Evolutionary conservation across 2,113 vertebrate species (phyloP), one percentile per base, ranked within the genome.

Genomic region (Megaceryle torquata): DNA sequence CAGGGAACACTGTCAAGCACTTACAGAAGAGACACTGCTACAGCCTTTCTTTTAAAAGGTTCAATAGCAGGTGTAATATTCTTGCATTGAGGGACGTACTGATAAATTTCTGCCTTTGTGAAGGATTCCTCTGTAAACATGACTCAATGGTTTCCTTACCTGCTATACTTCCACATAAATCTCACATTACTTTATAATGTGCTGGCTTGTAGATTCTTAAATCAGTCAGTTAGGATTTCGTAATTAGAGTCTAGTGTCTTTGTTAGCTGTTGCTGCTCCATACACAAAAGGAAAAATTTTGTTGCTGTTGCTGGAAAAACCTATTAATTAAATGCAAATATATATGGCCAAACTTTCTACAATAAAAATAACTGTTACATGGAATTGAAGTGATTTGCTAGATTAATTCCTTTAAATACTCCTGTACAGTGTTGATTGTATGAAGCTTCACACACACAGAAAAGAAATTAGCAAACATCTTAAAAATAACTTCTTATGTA

Each of bases 191-290:
- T 86, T 75, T 33, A 88, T 76, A 96, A 92, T 3, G 10, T 4
- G 16, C 77, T 82, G n/a, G 53, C 67, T 75, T 37, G 50, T 31
- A 57, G 80, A 64, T 89, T 85, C 84, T 86, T 64, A 95, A 86
- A 91, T 89, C 84, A 95, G 63, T 74, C 79, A 90, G 53, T 81
- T 63, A 95, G 71, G 29, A 92, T 86, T 82, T 95, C 68, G 61
- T 80, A 93, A 97, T 86, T 94, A 43, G 53, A 94, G 56, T 33
- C 77, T 26, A 41, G 63, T 89, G 85, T 93, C 92, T 96, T 96
- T 96, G 96, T 93, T 91, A 92, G 93, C 86, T 89, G 77, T 46
- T 94, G 82, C 61, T 92, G 61, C 70, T 82, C 70, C 81, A 43
- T 6, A 20, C 83, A 95, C 88, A 80, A 91, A 92, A 94, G 80